Conservation (phyloP, 2,797 vertebrate species). For the Hydrocynus forskahlii region DNA sequence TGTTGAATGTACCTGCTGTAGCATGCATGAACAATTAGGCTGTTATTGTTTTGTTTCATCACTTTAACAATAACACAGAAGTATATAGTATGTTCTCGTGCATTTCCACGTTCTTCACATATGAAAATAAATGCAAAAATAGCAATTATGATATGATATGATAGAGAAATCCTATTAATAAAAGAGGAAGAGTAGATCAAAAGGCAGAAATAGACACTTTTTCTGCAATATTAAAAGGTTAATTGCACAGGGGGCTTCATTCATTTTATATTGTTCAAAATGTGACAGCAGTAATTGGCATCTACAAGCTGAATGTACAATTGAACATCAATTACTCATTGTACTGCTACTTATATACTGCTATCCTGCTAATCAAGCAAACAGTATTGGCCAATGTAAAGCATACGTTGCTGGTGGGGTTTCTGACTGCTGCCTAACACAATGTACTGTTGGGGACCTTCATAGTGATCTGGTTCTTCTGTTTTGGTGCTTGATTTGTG, state of each 20-base stretch:
- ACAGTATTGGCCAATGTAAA: background rate
- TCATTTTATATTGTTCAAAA: background rate
- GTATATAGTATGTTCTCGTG: too few species aligned
- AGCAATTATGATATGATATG: too few species aligned
- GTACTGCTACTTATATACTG: background rate
- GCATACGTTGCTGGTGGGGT: background rate
- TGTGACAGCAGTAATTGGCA: slow-evolving; percentile 11
- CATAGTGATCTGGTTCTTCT: slow-evolving; percentile 6
- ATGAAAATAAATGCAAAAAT: too few species aligned
- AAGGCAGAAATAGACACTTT: background rate
- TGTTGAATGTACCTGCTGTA: too few species aligned
- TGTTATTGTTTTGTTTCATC: too few species aligned
- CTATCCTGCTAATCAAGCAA: background rate
- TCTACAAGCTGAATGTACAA: slow-evolving; percentile 25
- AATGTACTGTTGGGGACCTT: slow-evolving; percentile 5
- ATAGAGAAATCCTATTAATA: too few species aligned
- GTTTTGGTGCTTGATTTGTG: background rate
- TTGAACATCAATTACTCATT: slow-evolving; percentile 28
- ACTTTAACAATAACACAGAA: too few species aligned
- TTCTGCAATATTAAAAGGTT: background rate
- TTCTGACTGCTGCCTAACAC: background rate
- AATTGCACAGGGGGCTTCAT: background rate
- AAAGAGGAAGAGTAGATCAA: too few species aligned
- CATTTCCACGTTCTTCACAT: too few species aligned
- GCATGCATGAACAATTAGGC: too few species aligned